Evolutionary conservation across 2,888 invertebrate species (phyloP).

Genomic region (Eretmocerus hayati): DNA sequence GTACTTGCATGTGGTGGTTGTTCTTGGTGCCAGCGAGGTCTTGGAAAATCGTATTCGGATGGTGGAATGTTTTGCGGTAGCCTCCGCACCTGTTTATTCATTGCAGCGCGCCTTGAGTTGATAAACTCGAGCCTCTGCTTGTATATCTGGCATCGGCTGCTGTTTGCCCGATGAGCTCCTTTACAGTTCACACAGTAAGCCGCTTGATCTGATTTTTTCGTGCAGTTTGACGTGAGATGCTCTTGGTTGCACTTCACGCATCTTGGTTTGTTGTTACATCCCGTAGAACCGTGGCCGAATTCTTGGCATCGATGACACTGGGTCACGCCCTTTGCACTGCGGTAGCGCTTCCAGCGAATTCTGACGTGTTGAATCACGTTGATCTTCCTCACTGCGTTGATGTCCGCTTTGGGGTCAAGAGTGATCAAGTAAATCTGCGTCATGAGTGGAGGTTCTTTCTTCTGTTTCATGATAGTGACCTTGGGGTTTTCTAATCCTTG

Average conservation of each 20-base stretch:
- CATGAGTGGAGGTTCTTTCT: not conserved
- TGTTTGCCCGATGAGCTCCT: constrained; percentile 26
- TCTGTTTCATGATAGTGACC: not conserved
- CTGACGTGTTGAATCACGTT: not conserved
- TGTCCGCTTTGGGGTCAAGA: not conserved
- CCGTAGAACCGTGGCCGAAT: constrained; percentile 27
- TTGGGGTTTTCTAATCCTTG: not conserved
- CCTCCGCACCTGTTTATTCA: not conserved
- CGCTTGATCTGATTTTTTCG: constrained; percentile 15
- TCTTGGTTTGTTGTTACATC: constrained; percentile 21
- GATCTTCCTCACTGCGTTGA: not conserved
- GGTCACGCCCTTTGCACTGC: constrained; percentile 18
- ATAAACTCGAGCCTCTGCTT: constrained; percentile 15
- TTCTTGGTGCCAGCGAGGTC: not conserved
- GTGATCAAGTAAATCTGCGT: not conserved
- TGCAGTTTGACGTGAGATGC: constrained; percentile 27
- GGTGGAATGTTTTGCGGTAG: not conserved
- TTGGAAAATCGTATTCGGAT: not conserved
- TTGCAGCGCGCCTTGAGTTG: not conserved
- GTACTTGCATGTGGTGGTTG: too few relatives aligned
- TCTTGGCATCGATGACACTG: constrained; percentile 31
- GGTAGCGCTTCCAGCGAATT: constrained; percentile 23
- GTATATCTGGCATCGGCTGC: constrained; percentile 22
- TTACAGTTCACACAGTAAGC: constrained; percentile 28
- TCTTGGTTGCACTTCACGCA: constrained; percentile 25